Percentiles rank a stretch among this genome's conserved stretches.
Evolutionary conservation across 2,797 vertebrate species (phyloP).

Genomic region (Menidia menidia): DNA sequence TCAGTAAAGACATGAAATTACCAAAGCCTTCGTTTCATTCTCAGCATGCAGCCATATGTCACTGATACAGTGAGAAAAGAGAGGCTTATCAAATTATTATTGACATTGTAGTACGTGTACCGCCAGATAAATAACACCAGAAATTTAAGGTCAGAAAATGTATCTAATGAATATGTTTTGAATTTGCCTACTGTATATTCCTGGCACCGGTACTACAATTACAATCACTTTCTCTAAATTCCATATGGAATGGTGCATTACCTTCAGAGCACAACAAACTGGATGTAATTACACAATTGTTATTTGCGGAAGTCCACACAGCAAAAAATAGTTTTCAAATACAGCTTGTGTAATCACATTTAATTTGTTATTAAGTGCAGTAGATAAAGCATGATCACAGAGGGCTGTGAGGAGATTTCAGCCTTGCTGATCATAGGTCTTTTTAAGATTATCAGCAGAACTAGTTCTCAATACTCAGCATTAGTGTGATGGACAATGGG

Average conservation of each 20-base stretch:
- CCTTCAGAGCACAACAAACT: slow-evolving; percentile 38
- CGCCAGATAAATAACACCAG: neutral
- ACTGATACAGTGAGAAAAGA: slow-evolving; percentile 43
- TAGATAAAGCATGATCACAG: slow-evolving; percentile 40
- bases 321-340: slow-evolving; percentile 28
- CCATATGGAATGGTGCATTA: slow-evolving; percentile 37
- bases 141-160: neutral
- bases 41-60: slow-evolving; percentile 26
- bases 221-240: slow-evolving; percentile 27
- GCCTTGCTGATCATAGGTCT: slow-evolving; percentile 64
- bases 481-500: slow-evolving; percentile 44
- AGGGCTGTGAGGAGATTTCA: slow-evolving; percentile 52
- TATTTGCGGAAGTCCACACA: slow-evolving; percentile 11
- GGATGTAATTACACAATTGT: slow-evolving; percentile 61
- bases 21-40: slow-evolving; percentile 54
- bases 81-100: slow-evolving; percentile 43
- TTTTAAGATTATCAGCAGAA: slow-evolving; percentile 43
- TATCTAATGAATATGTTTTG: slow-evolving; percentile 1
- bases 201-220: slow-evolving; percentile 35
- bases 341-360: slow-evolving; percentile 55
- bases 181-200: slow-evolving; percentile 45
- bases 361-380: slow-evolving; percentile 44
- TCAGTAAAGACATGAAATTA: slow-evolving; percentile 20
- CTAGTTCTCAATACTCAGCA: slow-evolving; percentile 60
- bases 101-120: slow-evolving; percentile 33